Evolutionary conservation across 2,113 vertebrate species (phyloP).

Genomic region (Forbesichthys papilliferus): DNA sequence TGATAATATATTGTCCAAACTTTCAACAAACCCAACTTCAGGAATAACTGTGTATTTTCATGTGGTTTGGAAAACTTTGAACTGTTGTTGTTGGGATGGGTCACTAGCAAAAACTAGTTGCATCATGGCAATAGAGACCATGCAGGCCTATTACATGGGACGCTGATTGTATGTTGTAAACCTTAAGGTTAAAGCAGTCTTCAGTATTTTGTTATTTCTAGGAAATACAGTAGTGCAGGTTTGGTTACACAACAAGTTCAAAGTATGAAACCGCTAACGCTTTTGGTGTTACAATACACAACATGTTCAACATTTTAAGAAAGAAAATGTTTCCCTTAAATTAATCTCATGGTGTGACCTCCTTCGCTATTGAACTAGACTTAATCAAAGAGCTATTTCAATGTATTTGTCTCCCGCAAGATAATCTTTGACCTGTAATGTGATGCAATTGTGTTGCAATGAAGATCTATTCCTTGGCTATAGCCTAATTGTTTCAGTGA

Average conservation of each 20-base stretch:
- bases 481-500: too few relatives aligned
- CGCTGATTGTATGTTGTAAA: background rate
- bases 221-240: background rate
- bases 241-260: too few relatives aligned
- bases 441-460: constrained; percentile 34
- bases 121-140: background rate
- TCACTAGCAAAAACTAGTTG: background rate
- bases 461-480: constrained; percentile 30
- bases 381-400: constrained; percentile 31
- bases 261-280: background rate
- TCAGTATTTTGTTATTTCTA: constrained; percentile 16
- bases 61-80: background rate
- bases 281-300: constrained; percentile 3
- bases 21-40: background rate
- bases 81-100: background rate
- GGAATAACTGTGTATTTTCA: background rate
- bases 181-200: constrained; percentile 1
- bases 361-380: background rate
- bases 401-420: constrained; percentile 25
- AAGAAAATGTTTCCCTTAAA: background rate
- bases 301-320: background rate
- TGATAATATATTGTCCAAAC: background rate
- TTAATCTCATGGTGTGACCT: constrained; percentile 1
- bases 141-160: background rate
- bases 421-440: constrained; percentile 4